Percentiles rank a stretch among this genome's conserved stretches.
Conservation (phyloP, 2,797 vertebrate genomes). For the Tympanoctomys barrerae region DNA sequence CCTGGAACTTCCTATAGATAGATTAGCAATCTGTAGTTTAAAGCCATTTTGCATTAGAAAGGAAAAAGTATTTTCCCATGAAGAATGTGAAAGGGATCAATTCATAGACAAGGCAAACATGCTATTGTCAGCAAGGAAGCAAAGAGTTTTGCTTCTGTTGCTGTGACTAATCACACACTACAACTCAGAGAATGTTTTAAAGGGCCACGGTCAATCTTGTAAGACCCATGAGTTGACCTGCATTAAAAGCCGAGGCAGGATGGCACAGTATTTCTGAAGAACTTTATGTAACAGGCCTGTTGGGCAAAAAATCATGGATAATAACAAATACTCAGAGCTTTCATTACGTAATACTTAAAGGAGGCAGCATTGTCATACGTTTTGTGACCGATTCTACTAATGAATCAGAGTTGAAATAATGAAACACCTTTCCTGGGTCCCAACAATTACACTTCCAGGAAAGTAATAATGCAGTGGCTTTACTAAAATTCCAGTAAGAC, state of each 20-base stretch:
- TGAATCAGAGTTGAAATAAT: slow-evolving; percentile 61
- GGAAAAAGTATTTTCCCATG: slow-evolving; percentile 72
- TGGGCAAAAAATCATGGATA: slow-evolving; percentile 66
- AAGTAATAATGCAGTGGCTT: neutral
- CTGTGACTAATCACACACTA: slow-evolving; percentile 83
- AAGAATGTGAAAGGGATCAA: slow-evolving; percentile 84
- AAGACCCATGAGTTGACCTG: slow-evolving; percentile 78
- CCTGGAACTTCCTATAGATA: slow-evolving; percentile 79
- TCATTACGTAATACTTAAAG: slow-evolving; percentile 43
- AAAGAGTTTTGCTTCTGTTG: slow-evolving; percentile 80
- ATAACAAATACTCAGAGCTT: slow-evolving; percentile 66
- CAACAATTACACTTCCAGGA: neutral
- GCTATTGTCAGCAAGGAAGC: slow-evolving; percentile 87
- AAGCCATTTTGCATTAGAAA: slow-evolving; percentile 80
- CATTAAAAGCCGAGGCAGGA: slow-evolving; percentile 71
- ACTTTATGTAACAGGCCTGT: slow-evolving; percentile 41
- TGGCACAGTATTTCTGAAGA: slow-evolving; percentile 42
- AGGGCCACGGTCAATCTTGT: slow-evolving; percentile 78
- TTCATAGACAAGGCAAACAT: slow-evolving; percentile 88
- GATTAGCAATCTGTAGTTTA: slow-evolving; percentile 87
- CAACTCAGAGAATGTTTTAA: slow-evolving; percentile 78
- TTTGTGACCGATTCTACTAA: slow-evolving; percentile 33
- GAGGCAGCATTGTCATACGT: neutral
- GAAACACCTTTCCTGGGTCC: neutral
- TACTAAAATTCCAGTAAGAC: neutral